phyloP scores from a whole-genome alignment of 2,797 vertebrate species.

The Galaxias olidus region DNA sequence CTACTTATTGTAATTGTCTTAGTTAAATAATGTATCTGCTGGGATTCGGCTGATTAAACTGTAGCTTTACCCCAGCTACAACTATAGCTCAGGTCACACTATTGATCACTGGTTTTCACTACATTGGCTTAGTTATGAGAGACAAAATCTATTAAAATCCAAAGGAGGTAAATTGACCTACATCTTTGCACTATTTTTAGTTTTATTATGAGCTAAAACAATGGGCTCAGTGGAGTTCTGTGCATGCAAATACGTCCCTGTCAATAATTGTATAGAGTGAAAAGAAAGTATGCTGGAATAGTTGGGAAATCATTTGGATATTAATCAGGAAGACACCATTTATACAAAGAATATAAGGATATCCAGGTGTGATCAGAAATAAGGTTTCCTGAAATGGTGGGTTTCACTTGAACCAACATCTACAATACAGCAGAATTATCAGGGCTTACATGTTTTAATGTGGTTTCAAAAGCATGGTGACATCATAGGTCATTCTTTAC shows the following conservation, averaged over 20 bases:
- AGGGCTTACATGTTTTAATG: slow-evolving; percentile 38
- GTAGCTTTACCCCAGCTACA: background rate
- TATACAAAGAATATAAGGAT: too few species aligned
- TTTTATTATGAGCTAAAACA: background rate
- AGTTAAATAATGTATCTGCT: slow-evolving; percentile 7
- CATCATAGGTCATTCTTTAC: slow-evolving; percentile 64
- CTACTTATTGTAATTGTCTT: slow-evolving; percentile 14
- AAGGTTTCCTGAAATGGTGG: background rate
- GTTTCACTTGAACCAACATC: background rate
- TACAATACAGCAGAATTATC: slow-evolving; percentile 38
- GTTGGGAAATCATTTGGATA: too few species aligned
- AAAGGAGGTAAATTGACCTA: background rate
- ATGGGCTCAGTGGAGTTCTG: background rate
- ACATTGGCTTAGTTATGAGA: slow-evolving; percentile 4
- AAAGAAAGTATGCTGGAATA: too few species aligned
- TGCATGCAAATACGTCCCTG: too few species aligned
- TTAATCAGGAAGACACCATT: too few species aligned
- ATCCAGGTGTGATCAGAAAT: too few species aligned
- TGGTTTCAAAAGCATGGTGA: slow-evolving; percentile 52
- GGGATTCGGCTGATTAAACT: slow-evolving; percentile 1
- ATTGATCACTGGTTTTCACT: slow-evolving; percentile 2
- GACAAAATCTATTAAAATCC: slow-evolving; percentile 8
- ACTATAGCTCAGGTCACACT: slow-evolving; percentile 5
- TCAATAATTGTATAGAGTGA: too few species aligned
- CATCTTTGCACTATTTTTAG: background rate